These are phyloP conservation scores for Ciconia stormi DNA, from an alignment of 2,113 vertebrate species.

Conservation along the genomic window DNA sequence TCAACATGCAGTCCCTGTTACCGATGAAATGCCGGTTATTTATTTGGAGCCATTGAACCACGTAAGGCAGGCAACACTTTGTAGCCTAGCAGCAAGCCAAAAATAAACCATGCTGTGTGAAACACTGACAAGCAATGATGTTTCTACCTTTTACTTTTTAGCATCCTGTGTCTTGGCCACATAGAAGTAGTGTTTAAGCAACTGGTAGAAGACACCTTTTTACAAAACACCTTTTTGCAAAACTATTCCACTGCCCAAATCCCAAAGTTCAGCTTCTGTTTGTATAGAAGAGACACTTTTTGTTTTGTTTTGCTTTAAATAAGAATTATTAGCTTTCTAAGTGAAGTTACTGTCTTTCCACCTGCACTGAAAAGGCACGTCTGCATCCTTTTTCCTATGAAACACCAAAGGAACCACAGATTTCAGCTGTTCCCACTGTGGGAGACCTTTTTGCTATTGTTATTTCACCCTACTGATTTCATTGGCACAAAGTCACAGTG, in stretches of 20 bases:
- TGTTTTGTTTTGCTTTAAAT: background rate
- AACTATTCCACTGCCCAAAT: background rate
- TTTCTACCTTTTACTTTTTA: background rate
- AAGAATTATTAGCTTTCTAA: background rate
- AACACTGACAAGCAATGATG: background rate
- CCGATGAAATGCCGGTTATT: background rate
- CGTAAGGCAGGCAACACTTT: background rate
- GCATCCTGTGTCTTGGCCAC: background rate
- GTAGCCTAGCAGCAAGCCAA: background rate
- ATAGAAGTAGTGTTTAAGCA: background rate
- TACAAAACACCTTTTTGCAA: background rate
- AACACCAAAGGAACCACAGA: background rate
- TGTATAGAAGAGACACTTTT: accelerated
- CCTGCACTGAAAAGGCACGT: background rate
- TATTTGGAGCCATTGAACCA: background rate
- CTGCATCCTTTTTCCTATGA: background rate
- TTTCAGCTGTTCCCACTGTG: background rate
- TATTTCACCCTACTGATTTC: background rate
- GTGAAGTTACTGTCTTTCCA: background rate
- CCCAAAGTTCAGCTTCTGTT: background rate
- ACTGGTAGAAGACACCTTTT: accelerated
- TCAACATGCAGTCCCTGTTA: background rate
- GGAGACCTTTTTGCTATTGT: background rate
- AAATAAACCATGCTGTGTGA: background rate
- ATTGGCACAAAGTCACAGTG: background rate